Percentiles rank a stretch among this genome's conserved stretches.
These are phyloP conservation scores for Hippocampus kuda DNA, from an alignment of 2,797 vertebrate species.

Conservation along the genomic window DNA sequence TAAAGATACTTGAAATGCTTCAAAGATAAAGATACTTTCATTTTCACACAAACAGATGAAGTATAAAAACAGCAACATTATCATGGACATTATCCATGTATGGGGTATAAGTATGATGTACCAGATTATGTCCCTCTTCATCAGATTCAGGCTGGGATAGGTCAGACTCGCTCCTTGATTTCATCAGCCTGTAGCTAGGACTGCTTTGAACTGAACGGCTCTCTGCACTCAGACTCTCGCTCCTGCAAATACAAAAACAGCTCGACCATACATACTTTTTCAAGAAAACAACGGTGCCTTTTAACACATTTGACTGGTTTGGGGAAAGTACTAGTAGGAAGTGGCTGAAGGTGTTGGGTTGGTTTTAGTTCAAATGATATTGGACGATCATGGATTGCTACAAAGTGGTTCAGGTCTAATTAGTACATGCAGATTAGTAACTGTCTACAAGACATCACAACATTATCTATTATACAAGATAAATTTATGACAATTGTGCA, in stretches of 20 bases:
- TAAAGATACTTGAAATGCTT: not conserved
- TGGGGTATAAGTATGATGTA: constrained; percentile 40
- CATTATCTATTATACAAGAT: too few species aligned
- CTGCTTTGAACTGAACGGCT: constrained; percentile 78
- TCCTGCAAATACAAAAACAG: constrained; percentile 59
- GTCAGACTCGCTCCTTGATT: constrained; percentile 95
- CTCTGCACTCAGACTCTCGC: constrained; percentile 92
- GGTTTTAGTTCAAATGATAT: too few species aligned
- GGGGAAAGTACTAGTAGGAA: not conserved
- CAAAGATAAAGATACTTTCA: not conserved
- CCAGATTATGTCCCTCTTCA: constrained; percentile 85
- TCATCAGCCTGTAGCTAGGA: constrained; percentile 83
- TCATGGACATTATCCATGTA: not conserved
- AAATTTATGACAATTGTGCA: too few species aligned
- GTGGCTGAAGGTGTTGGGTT: too few species aligned
- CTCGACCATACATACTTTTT: not conserved
- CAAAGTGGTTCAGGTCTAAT: too few species aligned
- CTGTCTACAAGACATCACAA: too few species aligned
- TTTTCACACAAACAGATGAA: not conserved
- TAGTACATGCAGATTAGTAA: too few species aligned
- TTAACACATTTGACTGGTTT: not conserved
- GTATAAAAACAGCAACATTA: not conserved
- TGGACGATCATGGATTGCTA: too few species aligned
- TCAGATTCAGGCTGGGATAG: constrained; percentile 96
- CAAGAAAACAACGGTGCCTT: not conserved